phyloP scores from a whole-genome alignment of 1,140 invertebrate genomes.

The Meloidogyne hapla region DNA sequence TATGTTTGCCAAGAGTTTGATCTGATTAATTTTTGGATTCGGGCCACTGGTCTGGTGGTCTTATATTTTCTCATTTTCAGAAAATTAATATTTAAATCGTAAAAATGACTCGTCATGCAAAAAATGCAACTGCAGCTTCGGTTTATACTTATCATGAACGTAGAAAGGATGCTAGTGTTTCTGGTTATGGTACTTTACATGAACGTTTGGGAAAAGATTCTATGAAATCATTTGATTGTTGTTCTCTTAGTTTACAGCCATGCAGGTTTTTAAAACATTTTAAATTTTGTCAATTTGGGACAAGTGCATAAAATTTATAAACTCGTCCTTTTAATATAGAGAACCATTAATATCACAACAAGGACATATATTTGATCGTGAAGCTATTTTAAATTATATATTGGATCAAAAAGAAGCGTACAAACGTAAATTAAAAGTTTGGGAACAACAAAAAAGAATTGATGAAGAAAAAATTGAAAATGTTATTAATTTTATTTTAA shows the following conservation, averaged over 20 bases:
- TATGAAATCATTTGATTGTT: conserved; percentile 96
- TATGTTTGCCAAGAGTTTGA: too few relatives aligned
- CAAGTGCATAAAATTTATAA: too few relatives aligned
- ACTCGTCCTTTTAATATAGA: conserved; percentile 38
- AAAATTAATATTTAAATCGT: too few relatives aligned
- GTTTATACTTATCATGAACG: conserved; percentile 98
- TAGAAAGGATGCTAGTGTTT: conserved; percentile 84
- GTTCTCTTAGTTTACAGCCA: conserved; percentile 91
- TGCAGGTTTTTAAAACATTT: conserved; percentile 74
- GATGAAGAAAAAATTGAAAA: conserved; percentile 49
- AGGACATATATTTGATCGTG: conserved; percentile 93
- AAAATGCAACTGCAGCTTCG: conserved; percentile 94
- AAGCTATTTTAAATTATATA: conserved; percentile 92
- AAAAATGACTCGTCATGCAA: conserved; percentile 76
- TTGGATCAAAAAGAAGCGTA: conserved; percentile 91
- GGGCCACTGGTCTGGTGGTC: too few relatives aligned
- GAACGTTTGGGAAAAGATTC: conserved; percentile 88
- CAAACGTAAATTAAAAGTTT: conserved; percentile 83
- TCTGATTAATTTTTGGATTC: too few relatives aligned
- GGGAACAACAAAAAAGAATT: conserved; percentile 74
- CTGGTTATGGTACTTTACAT: conserved; percentile 69
- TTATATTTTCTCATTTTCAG: too few relatives aligned
- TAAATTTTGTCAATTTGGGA: too few relatives aligned
- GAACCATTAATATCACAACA: conserved; percentile 72
- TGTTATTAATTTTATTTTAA: conserved; percentile 14